Conservation (phyloP, 2,888 invertebrate species). For the Himalopsyche kuldschensis region DNA sequence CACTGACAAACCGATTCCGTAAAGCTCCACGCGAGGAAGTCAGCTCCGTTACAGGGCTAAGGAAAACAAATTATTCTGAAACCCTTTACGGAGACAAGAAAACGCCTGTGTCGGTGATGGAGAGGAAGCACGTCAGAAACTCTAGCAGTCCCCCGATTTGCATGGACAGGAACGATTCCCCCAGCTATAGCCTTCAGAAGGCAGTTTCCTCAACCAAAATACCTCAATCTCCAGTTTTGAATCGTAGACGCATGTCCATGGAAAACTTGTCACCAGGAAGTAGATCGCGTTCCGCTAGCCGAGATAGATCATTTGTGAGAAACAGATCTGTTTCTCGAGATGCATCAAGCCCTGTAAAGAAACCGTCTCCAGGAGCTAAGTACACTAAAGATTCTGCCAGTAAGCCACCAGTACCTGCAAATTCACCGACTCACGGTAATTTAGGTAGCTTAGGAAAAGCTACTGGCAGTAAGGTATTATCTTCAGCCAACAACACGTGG, state of each 20-base stretch:
- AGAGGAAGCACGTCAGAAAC: constrained; percentile 52
- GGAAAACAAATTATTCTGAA: constrained; percentile 70
- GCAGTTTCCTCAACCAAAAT: constrained; percentile 44
- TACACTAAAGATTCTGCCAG: constrained; percentile 51
- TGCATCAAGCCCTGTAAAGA: constrained; percentile 42
- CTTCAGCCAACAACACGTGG: constrained; percentile 70
- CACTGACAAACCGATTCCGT: constrained; percentile 45
- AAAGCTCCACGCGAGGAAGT: constrained; percentile 58
- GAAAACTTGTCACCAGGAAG: constrained; percentile 33
- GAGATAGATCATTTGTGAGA: constrained; percentile 39
- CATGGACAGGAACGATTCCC: constrained; percentile 51
- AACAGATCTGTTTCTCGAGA: constrained; percentile 40
- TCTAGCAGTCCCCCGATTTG: constrained; percentile 52
- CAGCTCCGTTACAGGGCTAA: constrained; percentile 69
- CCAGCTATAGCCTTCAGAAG: constrained; percentile 51
- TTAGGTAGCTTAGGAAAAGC: constrained; percentile 52
- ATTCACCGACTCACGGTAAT: constrained; percentile 52
- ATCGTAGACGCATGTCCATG: constrained; percentile 43
- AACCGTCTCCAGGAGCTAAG: constrained; percentile 51
- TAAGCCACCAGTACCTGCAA: constrained; percentile 55
- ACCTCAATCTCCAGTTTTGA: constrained; percentile 47
- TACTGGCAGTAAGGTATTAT: constrained; percentile 56
- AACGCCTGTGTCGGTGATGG: constrained; percentile 46
- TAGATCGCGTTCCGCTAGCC: constrained; percentile 39
- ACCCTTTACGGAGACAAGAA: constrained; percentile 63